Evolutionary conservation across 2,888 invertebrate species (phyloP).

Genomic region (Mamestra brassicae): DNA sequence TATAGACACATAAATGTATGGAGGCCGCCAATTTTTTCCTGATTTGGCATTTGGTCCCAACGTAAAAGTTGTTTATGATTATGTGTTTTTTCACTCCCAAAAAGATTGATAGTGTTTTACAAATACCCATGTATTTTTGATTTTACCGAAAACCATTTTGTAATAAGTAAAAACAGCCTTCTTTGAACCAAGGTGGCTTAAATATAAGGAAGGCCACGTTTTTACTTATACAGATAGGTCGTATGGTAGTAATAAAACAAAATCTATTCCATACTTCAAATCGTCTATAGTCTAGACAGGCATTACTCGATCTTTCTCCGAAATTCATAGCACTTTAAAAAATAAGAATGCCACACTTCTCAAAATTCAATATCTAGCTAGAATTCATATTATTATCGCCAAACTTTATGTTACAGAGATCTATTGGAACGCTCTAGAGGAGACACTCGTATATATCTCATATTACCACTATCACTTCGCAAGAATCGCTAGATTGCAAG

Average conservation of each 20-base stretch:
- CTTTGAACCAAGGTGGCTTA: not conserved
- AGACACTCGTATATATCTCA: slow-evolving; percentile 65
- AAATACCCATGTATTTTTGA: not conserved
- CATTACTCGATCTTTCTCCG: slow-evolving; percentile 14
- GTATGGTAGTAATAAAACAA: not conserved
- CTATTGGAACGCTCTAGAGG: slow-evolving; percentile 43
- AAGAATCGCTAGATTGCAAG: slow-evolving; percentile 71
- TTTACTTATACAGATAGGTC: not conserved
- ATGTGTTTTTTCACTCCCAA: no score
- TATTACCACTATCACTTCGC: slow-evolving; percentile 72
- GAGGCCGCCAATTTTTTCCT: no score
- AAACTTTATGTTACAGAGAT: slow-evolving; percentile 51
- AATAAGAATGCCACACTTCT: slow-evolving; percentile 32
- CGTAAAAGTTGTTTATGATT: no score
- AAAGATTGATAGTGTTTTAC: no score
- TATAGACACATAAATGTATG: no score
- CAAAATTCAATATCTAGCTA: slow-evolving; percentile 52
- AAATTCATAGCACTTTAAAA: slow-evolving; percentile 31
- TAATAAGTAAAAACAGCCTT: not conserved
- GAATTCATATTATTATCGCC: slow-evolving; percentile 44
- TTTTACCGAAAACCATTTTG: not conserved
- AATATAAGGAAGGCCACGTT: not conserved
- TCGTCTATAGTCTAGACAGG: slow-evolving; percentile 20
- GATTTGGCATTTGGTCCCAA: no score
- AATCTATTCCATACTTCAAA: not conserved